A percentile compares a stretch with the other conserved stretches of the same genome.
phyloP scores from a whole-genome alignment of 1,140 invertebrate species.

The Aphelenchoides avenae region DNA sequence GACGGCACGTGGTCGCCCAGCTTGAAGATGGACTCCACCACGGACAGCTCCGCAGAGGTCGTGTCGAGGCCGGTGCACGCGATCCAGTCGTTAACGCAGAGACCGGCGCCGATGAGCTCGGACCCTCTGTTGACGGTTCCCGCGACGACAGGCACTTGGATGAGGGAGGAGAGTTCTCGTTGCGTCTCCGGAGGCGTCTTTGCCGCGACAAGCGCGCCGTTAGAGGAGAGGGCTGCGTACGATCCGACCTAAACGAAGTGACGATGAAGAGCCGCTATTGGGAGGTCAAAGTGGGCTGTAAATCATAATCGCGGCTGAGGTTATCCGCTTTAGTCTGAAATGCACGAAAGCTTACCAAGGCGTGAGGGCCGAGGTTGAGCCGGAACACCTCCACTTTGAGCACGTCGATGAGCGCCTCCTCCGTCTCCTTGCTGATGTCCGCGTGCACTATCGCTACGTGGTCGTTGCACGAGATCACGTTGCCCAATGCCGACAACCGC shows the following conservation, averaged over 20 bases:
- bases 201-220: conserved; percentile 89
- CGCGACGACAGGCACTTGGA: conserved; percentile 90
- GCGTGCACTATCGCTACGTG: conserved; percentile 97
- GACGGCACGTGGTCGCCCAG: conserved; percentile 71
- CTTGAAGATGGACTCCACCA: conserved; percentile 96
- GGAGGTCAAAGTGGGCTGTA: too few species aligned
- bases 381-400: conserved; percentile 89
- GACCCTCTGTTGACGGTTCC: conserved; percentile 95
- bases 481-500: conserved; percentile 91
- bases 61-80: conserved; percentile 90
- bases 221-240: conserved; percentile 89
- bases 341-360: conserved; percentile 49
- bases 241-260: conserved; percentile 79
- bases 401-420: conserved; percentile 89
- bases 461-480: conserved; percentile 96
- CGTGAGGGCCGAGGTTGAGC: conserved; percentile 81
- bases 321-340: too few species aligned
- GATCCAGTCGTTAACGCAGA: conserved; percentile 96
- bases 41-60: conserved; percentile 92
- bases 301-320: too few species aligned
- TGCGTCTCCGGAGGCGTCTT: conserved; percentile 87
- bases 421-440: conserved; percentile 87
- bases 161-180: conserved; percentile 79
- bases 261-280: too few species aligned
- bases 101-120: conserved; percentile 85